Evolutionary conservation across 2,888 invertebrate species (phyloP), one percentile per base, ranked within the genome.

Genomic region (Eumacrocentrus americanus): DNA sequence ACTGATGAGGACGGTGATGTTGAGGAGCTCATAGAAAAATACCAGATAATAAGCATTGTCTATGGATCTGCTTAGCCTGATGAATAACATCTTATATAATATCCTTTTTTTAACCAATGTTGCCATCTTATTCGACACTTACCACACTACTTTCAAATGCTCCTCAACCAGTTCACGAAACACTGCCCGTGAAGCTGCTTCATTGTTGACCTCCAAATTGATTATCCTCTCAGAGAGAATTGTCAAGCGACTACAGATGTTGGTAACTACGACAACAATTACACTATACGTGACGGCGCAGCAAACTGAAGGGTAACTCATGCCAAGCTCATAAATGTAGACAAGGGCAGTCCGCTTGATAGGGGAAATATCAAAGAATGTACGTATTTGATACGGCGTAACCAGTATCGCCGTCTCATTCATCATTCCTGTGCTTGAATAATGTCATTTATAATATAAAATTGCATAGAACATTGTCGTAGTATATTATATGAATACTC

Each of bases 1-100:
- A 11, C 59, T 64, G 7, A 64, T 20, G 25, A 62, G 38, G 3
- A 64, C 18, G 4, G 61, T 61, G 1, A 58, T 50, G 23, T 58
- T 29, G 7, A 61, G 7, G 25, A 66, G 52, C 40, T 64, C 66
- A 50, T 53, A 60, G 20, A 66, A 22, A 2, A 66, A 53, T 42
- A 58, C 20, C 6, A 64, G 16, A 40, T 61, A 34, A 7, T 61
- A 61, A 5, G 54, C 54, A 16, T 54, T n/a, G n/a, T n/a, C n/a
- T n/a, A n/a, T n/a, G n/a, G n/a, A n/a, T n/a, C n/a, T n/a, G n/a
- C n/a, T n/a, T n/a, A n/a, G n/a, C n/a, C n/a, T n/a, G n/a, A n/a
- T n/a, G n/a, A n/a, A n/a, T n/a, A n/a, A n/a, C n/a, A n/a, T n/a
- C n/a, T n/a, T n/a, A n/a, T n/a, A n/a, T n/a, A n/a, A n/a, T n/a